phyloP scores from a whole-genome alignment of 2,888 invertebrate species.

The Sicus ferrugineus region DNA sequence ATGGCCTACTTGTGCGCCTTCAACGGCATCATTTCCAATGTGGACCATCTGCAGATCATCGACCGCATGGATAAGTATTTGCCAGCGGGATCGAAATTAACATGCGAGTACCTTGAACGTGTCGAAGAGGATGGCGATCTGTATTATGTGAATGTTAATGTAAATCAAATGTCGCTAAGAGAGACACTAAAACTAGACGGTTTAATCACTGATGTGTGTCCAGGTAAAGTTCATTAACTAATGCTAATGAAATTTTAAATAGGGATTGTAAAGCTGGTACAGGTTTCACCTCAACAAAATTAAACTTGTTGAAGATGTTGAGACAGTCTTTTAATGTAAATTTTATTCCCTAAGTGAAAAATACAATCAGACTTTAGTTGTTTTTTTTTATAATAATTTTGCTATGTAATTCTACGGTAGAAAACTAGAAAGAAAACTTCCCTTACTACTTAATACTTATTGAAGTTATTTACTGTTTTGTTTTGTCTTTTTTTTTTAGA shows the following conservation, averaged over 20 bases:
- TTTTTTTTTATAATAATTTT: not conserved
- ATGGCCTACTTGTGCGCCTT: conserved; percentile 77
- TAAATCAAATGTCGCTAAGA: conserved; percentile 56
- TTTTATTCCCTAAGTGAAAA: not conserved
- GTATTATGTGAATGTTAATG: conserved; percentile 58
- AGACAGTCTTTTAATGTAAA: not conserved
- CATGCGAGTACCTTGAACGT: conserved; percentile 56
- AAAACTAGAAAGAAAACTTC: not conserved
- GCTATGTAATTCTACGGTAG: not conserved
- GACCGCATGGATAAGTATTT: conserved; percentile 62
- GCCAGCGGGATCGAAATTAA: conserved; percentile 53
- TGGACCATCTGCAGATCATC: conserved; percentile 63
- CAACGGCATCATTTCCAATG: conserved; percentile 69
- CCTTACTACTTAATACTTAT: not conserved
- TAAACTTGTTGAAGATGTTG: not conserved
- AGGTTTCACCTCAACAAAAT: not conserved
- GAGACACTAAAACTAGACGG: conserved; percentile 54
- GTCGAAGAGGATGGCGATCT: conserved; percentile 45
- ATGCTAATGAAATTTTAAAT: not conserved
- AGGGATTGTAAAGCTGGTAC: too few relatives aligned
- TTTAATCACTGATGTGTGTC: conserved; percentile 53
- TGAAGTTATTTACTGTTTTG: conserved; percentile 1
- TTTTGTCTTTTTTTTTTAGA: conserved; percentile 44
- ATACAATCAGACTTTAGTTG: not conserved
- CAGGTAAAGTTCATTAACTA: conserved; percentile 41